phyloP scores from a whole-genome alignment of 2,797 vertebrate species.

The Gymnoscopelus braueri region DNA sequence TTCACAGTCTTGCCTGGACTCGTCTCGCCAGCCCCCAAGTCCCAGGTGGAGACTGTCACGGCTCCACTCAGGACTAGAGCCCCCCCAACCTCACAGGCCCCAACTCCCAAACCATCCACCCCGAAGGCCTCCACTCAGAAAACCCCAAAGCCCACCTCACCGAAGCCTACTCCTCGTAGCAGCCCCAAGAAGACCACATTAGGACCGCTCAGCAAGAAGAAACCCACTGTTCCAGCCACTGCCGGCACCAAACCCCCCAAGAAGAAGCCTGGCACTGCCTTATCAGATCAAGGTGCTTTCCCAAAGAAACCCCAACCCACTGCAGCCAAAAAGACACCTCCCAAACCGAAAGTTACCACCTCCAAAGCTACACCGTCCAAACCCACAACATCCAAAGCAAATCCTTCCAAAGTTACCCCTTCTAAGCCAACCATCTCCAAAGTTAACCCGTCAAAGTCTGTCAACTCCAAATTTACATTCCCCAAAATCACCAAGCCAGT shows the following conservation, averaged over 20 bases:
- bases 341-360: constrained; percentile 62
- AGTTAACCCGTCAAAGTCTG: constrained; percentile 62
- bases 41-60: constrained; percentile 69
- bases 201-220: constrained; percentile 65
- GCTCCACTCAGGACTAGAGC: constrained; percentile 68
- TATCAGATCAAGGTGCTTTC: constrained; percentile 54
- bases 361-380: constrained; percentile 67
- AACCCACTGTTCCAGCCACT: constrained; percentile 61
- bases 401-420: constrained; percentile 53
- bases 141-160: constrained; percentile 41
- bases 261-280: constrained; percentile 50
- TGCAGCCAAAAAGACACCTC: constrained; percentile 63
- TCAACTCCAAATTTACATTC: constrained; percentile 52
- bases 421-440: constrained; percentile 62
- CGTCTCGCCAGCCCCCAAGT: constrained; percentile 51
- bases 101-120: constrained; percentile 16
- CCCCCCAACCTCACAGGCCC: constrained; percentile 35
- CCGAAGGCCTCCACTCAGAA: constrained; percentile 41
- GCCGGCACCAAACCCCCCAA: constrained; percentile 69
- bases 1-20: constrained; percentile 62
- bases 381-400: constrained; percentile 45
- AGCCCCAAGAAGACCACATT: constrained; percentile 54
- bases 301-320: constrained; percentile 67
- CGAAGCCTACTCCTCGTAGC: constrained; percentile 59
- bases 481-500: constrained; percentile 56